These are phyloP conservation scores for Melipona quadrifasciata DNA, from an alignment of 1,140 invertebrate genomes.

Conservation along the genomic window DNA sequence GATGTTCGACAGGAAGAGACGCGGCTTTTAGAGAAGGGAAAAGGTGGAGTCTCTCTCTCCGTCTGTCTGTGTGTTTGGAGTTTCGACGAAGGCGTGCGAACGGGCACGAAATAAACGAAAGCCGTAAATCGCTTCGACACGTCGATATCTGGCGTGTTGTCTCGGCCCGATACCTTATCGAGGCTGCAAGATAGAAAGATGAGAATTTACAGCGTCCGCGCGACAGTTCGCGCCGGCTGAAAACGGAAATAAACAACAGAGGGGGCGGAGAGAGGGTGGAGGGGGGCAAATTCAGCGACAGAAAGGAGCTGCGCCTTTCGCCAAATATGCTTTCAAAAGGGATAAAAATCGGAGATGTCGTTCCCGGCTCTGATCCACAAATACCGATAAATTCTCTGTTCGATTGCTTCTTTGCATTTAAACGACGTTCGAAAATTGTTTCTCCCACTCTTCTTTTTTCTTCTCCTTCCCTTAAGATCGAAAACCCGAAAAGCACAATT, in stretches of 20 bases:
- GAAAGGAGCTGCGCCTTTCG: conserved; percentile 26
- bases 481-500: background rate
- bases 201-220: conserved; percentile 64
- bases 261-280: no score
- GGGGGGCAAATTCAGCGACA: background rate
- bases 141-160: conserved; percentile 65
- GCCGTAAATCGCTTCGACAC: conserved; percentile 62
- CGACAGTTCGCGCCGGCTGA: conserved; percentile 45
- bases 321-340: conserved; percentile 12
- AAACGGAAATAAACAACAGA: conserved; percentile 47
- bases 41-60: background rate
- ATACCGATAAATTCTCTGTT: background rate
- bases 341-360: background rate
- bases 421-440: background rate
- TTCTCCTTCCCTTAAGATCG: background rate
- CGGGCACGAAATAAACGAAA: conserved; percentile 61
- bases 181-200: conserved; percentile 60
- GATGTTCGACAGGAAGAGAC: background rate
- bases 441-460: background rate
- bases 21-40: background rate
- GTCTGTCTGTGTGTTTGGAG: conserved; percentile 10
- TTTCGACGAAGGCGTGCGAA: conserved; percentile 29
- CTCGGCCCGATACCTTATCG: conserved; percentile 64
- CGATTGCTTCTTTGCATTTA: conserved; percentile 14
- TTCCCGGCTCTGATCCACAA: background rate